Evolutionary conservation across 2,888 invertebrate genomes (phyloP).

Genomic region (Bellardia pandia): DNA sequence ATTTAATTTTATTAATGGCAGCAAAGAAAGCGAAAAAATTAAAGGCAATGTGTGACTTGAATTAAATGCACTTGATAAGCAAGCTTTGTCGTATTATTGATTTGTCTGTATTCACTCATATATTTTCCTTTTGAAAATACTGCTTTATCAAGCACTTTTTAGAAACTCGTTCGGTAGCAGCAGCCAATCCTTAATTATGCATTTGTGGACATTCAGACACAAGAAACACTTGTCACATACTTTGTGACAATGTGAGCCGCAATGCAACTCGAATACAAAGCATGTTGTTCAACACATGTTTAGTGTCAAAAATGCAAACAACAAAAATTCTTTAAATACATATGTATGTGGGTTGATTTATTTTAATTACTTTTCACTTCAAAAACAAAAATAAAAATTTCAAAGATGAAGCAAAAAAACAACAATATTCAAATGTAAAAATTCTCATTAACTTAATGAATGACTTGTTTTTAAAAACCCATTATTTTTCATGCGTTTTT

Average conservation of each 20-base stretch:
- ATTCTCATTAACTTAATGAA: conserved; percentile 63
- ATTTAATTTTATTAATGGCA: conserved; percentile 13
- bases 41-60: too few species aligned
- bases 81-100: background rate
- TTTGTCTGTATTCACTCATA: background rate
- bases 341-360: conserved; percentile 48
- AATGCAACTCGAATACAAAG: conserved; percentile 9
- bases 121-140: background rate
- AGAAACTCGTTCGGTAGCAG: background rate
- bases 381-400: background rate
- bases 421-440: conserved; percentile 37
- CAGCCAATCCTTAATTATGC: conserved; percentile 7
- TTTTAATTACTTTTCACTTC: conserved; percentile 61
- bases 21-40: background rate
- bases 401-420: background rate
- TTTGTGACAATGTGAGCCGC: background rate
- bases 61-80: too few species aligned
- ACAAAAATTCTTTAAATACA: background rate
- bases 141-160: background rate
- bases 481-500: conserved; percentile 19
- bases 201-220: conserved; percentile 3
- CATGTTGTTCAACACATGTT: conserved; percentile 29
- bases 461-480: conserved; percentile 40
- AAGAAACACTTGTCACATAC: background rate
- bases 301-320: background rate